Evolutionary conservation across 2,888 invertebrate species (phyloP), one percentile per base, ranked within the genome.

Genomic region (Drosophila kambysellisi): DNA sequence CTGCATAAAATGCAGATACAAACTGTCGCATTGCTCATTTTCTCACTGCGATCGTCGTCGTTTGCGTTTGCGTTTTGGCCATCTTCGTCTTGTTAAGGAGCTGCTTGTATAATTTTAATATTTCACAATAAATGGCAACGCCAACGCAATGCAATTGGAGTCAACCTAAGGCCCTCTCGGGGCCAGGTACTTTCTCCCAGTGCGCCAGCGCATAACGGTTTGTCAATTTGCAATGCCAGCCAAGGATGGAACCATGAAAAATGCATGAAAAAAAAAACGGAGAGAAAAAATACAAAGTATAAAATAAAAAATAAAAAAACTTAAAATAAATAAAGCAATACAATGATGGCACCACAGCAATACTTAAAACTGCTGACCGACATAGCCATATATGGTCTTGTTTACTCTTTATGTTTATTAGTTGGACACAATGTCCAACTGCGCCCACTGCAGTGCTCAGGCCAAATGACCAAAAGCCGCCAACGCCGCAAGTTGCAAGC

Each of bases 401-500:
- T 87, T 90, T 90, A 88, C 87, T 87, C 79, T 79, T 87, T 86
- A 88, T 86, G 80, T 75, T 86, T 86, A 89, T 89, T 88, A 86
- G 88, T 76, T 50, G 68, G 57, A 41, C 70, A 58, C 75, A 81
- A 69, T 70, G 39, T 56, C 56, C 56, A 39, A 41, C 71, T 79
- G 84, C 84, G 89, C 87, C 89, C 82, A 87, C 88, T 69, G 46
- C 25, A 29, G 25, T 29, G 15, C 25, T 8, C 4, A 7, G 85
- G 46, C 70, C 83, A 70, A 83, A 67, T 83, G 84, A 81, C 70
- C 65, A 70, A 75, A 60, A 70, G 66, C 62, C 81, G 72, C 77
- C 81, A 75, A 69, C 74, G 56, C 58, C 57, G 39, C 37, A 51
- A 33, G 32, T 43, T 43, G 35, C 62, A 53, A 52, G 33, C 53